Evolutionary conservation across 2,888 invertebrate genomes (phyloP), one percentile per base, ranked within the genome.

Genomic region (Zygogramma bicolorata): DNA sequence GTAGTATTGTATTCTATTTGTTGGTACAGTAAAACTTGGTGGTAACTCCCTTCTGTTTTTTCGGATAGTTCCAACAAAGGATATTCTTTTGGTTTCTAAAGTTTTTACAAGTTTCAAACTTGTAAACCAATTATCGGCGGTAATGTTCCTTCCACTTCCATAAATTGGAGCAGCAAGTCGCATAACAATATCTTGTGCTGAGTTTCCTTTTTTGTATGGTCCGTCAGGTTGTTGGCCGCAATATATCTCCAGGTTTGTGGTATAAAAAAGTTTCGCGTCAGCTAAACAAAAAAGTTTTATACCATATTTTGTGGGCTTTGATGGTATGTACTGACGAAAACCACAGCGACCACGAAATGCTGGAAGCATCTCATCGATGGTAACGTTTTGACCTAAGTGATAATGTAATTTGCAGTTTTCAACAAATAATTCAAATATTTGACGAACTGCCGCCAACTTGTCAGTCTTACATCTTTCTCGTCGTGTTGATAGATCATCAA

Each of bases 381-480:
- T 61, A 61, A 22, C 31, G 18, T 13, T 38, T 10, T n/a, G n/a
- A n/a, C n/a, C n/a, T n/a, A n/a, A n/a, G n/a, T n/a, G n/a, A n/a
- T n/a, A n/a, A n/a, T n/a, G n/a, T n/a, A n/a, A n/a, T 15, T 31
- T 38, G 10, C 61, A 61, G 31, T 61, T 61, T 61, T 38, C 8
- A 3, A 40, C 40, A 8, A 61, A 38, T 7, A n/a, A 13, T 61
- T 61, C 61, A 61, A 40, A 61, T 15, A 61, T n/a, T 6, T 13
- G 38, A 40, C 40, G 2, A 22, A 38, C 20, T 2, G 61, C 40
- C 8, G n/a, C 10, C 10, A 61, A n/a, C n/a, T 61, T 61, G 10
- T 61, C 61, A n/a, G 15, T 18, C 8, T 25, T 27, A 22, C 40
- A 40, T 25, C 29, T 29, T 60, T 60, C 60, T 31, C 18, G 29